Base-by-base conservation (phyloP, 1,140 invertebrate genomes). In the Arctopsyche grandis region DNA sequence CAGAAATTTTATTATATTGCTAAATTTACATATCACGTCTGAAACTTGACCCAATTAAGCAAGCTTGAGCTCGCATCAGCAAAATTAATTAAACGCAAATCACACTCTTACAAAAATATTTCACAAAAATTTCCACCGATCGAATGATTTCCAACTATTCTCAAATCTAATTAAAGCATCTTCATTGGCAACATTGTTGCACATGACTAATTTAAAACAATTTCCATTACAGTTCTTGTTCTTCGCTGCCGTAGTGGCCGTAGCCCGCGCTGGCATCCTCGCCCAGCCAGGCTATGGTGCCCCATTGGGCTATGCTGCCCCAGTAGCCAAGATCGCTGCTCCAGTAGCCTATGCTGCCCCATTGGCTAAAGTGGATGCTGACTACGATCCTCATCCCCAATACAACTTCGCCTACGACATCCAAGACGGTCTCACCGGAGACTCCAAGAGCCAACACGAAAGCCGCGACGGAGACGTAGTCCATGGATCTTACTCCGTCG, bases 371-470 rank as follows among this genome's bases (percentile, higher is more conserved):
- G 83, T 86, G 12, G 88, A 87, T 16, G 80, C 46, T n/a, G 88
- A 88, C 38, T 91, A 89, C 80, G 90, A 91, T 82, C 86, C 89
- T 3, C 86, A 90, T 79, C 90, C 89, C 19, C 89, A 90, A 83
- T 90, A 90, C 83, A 87, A 86, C 66, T 91, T 88, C 84, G 89
- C 89, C 48, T 91, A 91, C 83, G 87, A 90, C 74, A 87, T 91
- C 26, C 87, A 90, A 83, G 91, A 91, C 77, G 86, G 88, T 24
- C 88, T 90, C 83, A 92, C 88, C 52, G 90, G 91, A 10, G 90
- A 91, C 82, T 87, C 88, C 81, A 91, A 91, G 84, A 89, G 87
- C 79, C 90, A 91, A 84, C 86, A 90, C 74, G 90, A 91, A 84
- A 88, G 85, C 22, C 86, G 90, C 5, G 86, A 88, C 75, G 90